Percentiles rank a stretch among this genome's conserved stretches.
Conservation (phyloP, 2,888 invertebrate species). For the Troides helena region DNA sequence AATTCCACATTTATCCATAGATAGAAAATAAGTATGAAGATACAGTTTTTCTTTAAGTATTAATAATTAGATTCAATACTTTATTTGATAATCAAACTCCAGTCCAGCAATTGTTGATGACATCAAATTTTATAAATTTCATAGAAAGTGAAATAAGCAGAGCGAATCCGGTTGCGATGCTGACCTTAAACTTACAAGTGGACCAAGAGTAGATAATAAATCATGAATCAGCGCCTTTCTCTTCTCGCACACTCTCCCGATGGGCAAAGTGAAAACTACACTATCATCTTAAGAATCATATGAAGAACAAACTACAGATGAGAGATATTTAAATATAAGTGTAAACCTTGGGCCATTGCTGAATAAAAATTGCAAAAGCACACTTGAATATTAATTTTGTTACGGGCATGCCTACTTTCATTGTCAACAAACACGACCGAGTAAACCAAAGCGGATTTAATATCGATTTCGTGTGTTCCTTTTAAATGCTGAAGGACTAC, state of each 20-base stretch:
- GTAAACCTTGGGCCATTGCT: neutral
- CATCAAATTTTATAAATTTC: slow-evolving; percentile 23
- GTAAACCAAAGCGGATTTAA: neutral
- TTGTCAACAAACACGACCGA: neutral
- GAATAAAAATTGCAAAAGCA: neutral
- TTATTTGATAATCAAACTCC: too few species aligned
- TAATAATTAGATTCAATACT: too few species aligned
- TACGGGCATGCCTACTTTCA: neutral
- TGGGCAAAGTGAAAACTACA: slow-evolving; percentile 8
- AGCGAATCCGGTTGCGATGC: slow-evolving; percentile 48
- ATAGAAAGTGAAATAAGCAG: slow-evolving; percentile 63
- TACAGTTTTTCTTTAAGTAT: too few species aligned
- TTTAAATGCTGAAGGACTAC: neutral
- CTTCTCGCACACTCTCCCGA: slow-evolving; percentile 30
- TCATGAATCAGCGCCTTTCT: slow-evolving; percentile 47
- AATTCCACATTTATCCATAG: too few species aligned
- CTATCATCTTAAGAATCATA: neutral
- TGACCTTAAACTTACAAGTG: slow-evolving; percentile 63
- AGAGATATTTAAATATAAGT: neutral
- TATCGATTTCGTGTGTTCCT: neutral
- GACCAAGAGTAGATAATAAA: slow-evolving; percentile 32
- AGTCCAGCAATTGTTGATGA: neutral
- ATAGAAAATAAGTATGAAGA: too few species aligned
- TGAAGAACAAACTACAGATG: neutral
- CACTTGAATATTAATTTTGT: slow-evolving; percentile 1